A percentile compares a stretch with the other conserved stretches of the same genome.
Conservation (phyloP, 2,888 invertebrate genomes). For the Abrostola tripartita region DNA sequence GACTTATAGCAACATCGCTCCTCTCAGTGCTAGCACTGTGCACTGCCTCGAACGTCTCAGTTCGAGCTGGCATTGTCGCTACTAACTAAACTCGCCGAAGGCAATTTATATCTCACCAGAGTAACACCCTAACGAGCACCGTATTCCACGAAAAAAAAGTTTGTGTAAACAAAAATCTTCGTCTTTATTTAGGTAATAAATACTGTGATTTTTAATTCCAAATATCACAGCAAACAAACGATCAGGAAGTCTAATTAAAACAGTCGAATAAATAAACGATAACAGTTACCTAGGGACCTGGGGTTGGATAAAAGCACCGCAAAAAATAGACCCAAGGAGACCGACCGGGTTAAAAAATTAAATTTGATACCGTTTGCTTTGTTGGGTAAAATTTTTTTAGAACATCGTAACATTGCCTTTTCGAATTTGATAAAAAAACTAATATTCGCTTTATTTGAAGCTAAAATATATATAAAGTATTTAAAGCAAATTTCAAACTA, state of each 20-base stretch:
- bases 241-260: conserved; percentile 61
- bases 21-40: conserved; percentile 40
- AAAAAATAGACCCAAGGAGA: conserved; percentile 54
- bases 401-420: conserved; percentile 39
- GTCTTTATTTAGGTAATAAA: conserved; percentile 27
- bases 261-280: conserved; percentile 63
- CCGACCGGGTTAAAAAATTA: conserved; percentile 53
- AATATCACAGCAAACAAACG: conserved; percentile 48
- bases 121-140: conserved; percentile 43
- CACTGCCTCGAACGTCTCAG: conserved; percentile 45
- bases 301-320: conserved; percentile 56
- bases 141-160: conserved; percentile 36
- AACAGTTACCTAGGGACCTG: conserved; percentile 56
- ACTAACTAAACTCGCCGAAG: conserved; percentile 45
- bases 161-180: conserved; percentile 12
- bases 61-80: conserved; percentile 41
- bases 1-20: conserved; percentile 76
- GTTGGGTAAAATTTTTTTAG: conserved; percentile 40
- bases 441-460: conserved; percentile 34
- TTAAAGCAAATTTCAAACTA: too few species aligned
- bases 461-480: background rate
- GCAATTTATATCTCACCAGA: conserved; percentile 46
- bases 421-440: conserved; percentile 32
- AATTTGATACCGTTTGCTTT: conserved; percentile 41
- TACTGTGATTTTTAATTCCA: conserved; percentile 31